These are phyloP conservation scores for Pentamera pediparva DNA, from an alignment of 53 echinoderm and acorn worm genomes.

Conservation along the genomic window DNA sequence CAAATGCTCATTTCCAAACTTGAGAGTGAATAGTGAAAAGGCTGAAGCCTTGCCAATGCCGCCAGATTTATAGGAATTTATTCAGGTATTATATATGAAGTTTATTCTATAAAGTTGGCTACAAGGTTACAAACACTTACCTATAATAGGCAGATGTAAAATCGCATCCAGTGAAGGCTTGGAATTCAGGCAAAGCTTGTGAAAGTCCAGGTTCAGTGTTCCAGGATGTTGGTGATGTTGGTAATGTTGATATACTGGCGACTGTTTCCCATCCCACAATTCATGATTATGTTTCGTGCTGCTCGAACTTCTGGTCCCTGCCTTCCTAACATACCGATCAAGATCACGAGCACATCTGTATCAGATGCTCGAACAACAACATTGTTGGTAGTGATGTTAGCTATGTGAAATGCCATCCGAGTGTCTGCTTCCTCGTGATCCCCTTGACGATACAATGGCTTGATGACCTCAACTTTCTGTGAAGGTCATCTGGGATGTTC, in stretches of 20 bases:
- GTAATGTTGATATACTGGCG: constrained; percentile 45
- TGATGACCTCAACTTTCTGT: constrained; percentile 3
- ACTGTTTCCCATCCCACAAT: constrained; percentile 47
- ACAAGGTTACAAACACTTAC: constrained; percentile 5
- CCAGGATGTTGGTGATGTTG: constrained; percentile 31
- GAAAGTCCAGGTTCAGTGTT: constrained; percentile 34
- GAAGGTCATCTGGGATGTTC: constrained; percentile 27
- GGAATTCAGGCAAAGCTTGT: constrained; percentile 40
- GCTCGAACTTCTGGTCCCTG: constrained; percentile 31
- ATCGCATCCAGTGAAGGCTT: constrained; percentile 60
- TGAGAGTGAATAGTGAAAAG: too few species aligned
- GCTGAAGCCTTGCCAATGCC: too few species aligned
- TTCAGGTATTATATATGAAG: too few species aligned
- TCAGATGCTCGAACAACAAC: constrained; percentile 44
- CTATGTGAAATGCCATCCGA: constrained; percentile 44
- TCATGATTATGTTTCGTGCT: constrained; percentile 33
- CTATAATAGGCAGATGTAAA: constrained; percentile 54
- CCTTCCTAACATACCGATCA: constrained; percentile 31
- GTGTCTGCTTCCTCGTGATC: constrained; percentile 63
- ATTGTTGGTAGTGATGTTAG: not conserved
- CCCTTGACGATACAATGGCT: constrained; percentile 38
- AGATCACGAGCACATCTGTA: constrained; percentile 40
- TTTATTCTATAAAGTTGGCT: too few species aligned
- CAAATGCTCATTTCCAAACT: too few species aligned
- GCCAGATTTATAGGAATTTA: too few species aligned